phyloP scores from a whole-genome alignment of 2,888 invertebrate species.

The Synergus laeviventris region DNA sequence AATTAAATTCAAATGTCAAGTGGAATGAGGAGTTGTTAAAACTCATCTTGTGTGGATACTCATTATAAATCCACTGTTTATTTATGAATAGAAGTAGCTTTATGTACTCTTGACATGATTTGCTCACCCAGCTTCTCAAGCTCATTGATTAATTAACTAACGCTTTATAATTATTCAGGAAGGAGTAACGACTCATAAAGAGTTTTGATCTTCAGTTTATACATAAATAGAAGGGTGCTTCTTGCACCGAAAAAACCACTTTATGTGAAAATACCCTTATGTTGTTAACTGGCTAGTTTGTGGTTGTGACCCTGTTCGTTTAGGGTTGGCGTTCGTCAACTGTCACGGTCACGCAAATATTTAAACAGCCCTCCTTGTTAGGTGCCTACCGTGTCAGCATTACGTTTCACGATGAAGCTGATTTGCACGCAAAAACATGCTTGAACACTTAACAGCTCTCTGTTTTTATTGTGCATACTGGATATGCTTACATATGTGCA shows the following conservation, averaged over 20 bases:
- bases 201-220: too few relatives aligned
- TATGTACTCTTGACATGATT: background rate
- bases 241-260: too few relatives aligned
- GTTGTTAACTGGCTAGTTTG: background rate
- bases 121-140: too few relatives aligned
- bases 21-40: background rate
- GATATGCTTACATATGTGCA: background rate
- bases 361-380: conserved; percentile 25
- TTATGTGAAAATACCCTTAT: background rate
- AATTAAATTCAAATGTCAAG: background rate
- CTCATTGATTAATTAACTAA: too few relatives aligned
- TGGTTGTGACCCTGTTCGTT: background rate
- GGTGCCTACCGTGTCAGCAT: background rate
- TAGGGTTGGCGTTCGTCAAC: conserved; percentile 22
- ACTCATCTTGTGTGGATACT: background rate
- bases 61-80: too few relatives aligned
- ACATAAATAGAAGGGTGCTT: too few relatives aligned
- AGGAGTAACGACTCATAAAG: too few relatives aligned
- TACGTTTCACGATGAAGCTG: conserved; percentile 9
- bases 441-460: conserved; percentile 15
- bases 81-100: background rate
- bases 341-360: conserved; percentile 23
- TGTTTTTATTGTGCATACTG: background rate
- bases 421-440: conserved; percentile 39
- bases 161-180: too few relatives aligned